These are phyloP conservation scores for Hirtodrosophila duncani DNA, from an alignment of 2,888 invertebrate genomes.

Conservation along the genomic window DNA sequence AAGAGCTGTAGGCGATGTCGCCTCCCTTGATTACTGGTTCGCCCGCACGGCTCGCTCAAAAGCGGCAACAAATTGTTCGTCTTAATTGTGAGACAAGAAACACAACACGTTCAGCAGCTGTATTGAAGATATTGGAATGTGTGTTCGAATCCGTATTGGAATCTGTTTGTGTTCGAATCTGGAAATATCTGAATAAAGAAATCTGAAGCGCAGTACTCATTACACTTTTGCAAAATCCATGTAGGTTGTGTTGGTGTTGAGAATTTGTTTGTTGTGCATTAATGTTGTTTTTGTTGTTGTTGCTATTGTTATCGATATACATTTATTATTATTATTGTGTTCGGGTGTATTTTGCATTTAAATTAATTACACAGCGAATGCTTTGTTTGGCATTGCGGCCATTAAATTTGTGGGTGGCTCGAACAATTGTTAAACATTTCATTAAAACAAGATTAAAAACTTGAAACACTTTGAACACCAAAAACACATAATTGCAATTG, in stretches of 20 bases:
- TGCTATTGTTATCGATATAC: conserved; percentile 5
- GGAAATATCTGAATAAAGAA: no score
- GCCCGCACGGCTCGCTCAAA: conserved; percentile 46
- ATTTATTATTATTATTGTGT: conserved; percentile 1
- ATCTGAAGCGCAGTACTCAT: conserved; percentile 12
- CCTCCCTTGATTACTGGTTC: conserved; percentile 47
- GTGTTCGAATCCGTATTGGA: conserved; percentile 11
- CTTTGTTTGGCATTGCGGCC: neutral
- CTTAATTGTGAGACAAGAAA: conserved; percentile 65
- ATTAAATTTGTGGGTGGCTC: conserved; percentile 23
- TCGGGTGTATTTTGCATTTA: conserved; percentile 28
- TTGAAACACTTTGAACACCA: conserved; percentile 5
- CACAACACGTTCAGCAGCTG: conserved; percentile 20
- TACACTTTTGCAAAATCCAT: no score
- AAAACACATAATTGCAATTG: no score
- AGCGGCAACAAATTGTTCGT: conserved; percentile 47
- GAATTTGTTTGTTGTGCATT: conserved; percentile 4
- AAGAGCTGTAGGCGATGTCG: no score
- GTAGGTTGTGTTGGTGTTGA: conserved; percentile 4
- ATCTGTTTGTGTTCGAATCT: no score
- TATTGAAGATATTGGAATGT: conserved; percentile 1
- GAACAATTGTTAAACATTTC: conserved; percentile 13
- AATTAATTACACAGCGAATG: conserved; percentile 17
- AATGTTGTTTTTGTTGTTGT: conserved; percentile 5
- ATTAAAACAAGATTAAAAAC: conserved; percentile 27